Base-by-base conservation (phyloP, 2,888 invertebrate species). In the Eristalis arbustorum region DNA sequence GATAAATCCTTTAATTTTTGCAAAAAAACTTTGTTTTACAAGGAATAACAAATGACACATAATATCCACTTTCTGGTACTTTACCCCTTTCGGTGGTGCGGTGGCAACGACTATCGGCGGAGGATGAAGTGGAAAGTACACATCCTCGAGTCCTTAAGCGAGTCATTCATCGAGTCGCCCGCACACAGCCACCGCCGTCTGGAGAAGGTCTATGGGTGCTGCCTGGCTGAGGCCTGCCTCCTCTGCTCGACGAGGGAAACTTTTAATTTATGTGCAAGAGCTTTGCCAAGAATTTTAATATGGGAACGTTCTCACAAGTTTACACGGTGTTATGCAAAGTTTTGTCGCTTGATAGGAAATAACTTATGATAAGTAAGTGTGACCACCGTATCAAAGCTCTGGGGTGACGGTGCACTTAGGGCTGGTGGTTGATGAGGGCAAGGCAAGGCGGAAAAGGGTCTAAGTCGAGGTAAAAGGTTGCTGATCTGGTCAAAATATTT, bases 201-300 rank as follows among this genome's bases (percentile, higher is more conserved):
- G 62, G 57, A 64, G 68, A 13, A 66, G 77, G 73, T 81, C 72
- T 77, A 64, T 66, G 59, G 28, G 49, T 34, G 76, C 3, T 61
- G 76, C 57, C 49, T 74, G 72, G 71, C 75, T 66, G 74, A 71
- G 71, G 40, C 56, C 74, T 71, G 66, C 25, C n/a, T n/a, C 3
- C 64, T 62, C 42, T 31, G 34, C 72, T 42, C 40, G 67, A 74
- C 23, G 67, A 34, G n/a, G 72, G 25, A 91, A 92, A 92, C 90
- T 92, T 92, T 92, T 92, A 92, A 92, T 92, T 92, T 92, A 92
- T 92, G 91, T 91, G 90, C 49, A 90, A 91, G 90, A 92, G 92
- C 92, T 92, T 79, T 90, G 89, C 89, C 90, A 91, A 90, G 91
- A 92, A 92, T 92, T 92, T 92, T 92, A 92, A 92, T 92, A 92